phyloP scores from a whole-genome alignment of 2,113 vertebrate species.

The Tapirus terrestris region DNA sequence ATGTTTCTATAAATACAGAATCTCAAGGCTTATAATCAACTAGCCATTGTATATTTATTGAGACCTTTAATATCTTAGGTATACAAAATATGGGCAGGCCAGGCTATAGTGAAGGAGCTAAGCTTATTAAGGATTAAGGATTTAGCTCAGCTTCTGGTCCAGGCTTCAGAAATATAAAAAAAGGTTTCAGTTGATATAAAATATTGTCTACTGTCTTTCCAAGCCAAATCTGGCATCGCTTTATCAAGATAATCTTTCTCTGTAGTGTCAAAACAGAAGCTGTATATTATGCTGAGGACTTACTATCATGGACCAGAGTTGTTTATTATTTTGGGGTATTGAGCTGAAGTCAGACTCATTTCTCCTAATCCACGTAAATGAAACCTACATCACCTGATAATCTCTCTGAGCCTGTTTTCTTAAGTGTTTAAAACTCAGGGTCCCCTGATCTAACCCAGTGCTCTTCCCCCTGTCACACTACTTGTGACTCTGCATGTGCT shows the following conservation, averaged over 20 bases:
- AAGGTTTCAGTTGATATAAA: conserved; percentile 5
- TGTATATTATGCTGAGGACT: neutral
- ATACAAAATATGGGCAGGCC: conserved; percentile 7
- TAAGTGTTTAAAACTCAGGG: neutral
- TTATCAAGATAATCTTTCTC: neutral
- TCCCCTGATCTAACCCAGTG: neutral
- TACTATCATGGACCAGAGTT: neutral
- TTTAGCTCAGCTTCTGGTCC: conserved; percentile 48
- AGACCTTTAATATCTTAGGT: conserved; percentile 41
- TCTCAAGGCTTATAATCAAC: conserved; percentile 42
- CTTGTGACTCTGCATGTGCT: neutral
- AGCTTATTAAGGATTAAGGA: conserved; percentile 46
- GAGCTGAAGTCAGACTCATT: conserved; percentile 26
- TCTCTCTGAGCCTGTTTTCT: neutral
- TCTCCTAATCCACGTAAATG: conserved; percentile 5
- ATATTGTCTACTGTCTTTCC: neutral
- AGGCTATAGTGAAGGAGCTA: conserved; percentile 27
- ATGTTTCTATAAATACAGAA: conserved; percentile 19
- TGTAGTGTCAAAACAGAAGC: neutral
- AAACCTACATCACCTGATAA: neutral
- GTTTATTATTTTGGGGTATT: neutral
- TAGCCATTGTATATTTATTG: neutral
- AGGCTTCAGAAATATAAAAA: conserved; percentile 54
- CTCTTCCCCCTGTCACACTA: neutral
- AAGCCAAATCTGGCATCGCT: neutral